A percentile compares a stretch with the other conserved stretches of the same genome.
Evolutionary conservation across 2,888 invertebrate species (phyloP).

Genomic region (Pilophorus perplexus): DNA sequence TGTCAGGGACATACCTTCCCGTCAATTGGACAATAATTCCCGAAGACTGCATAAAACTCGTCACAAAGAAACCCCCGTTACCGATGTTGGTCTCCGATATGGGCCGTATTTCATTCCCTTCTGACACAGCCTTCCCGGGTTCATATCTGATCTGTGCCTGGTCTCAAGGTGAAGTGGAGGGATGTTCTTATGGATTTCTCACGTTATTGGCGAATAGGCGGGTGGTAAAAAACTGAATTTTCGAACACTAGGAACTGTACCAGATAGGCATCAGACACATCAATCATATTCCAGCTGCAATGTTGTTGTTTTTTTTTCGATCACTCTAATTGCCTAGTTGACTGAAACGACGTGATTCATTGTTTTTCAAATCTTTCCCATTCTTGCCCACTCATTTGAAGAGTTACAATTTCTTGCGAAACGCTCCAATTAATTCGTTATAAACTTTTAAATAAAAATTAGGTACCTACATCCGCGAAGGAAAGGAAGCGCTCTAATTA

Average conservation of each 20-base stretch:
- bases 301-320: too few species aligned
- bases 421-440: too few species aligned
- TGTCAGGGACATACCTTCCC: background rate
- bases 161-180: conserved; percentile 12
- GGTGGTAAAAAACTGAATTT: background rate
- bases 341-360: too few species aligned
- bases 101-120: conserved; percentile 14
- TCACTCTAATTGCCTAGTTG: too few species aligned
- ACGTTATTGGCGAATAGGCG: background rate
- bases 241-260: background rate
- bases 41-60: background rate
- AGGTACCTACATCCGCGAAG: too few species aligned
- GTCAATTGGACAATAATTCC: background rate
- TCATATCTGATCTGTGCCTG: conserved; percentile 2
- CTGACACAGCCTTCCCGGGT: conserved; percentile 18
- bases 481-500: too few species aligned
- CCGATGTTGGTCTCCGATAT: background rate
- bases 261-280: background rate
- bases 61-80: background rate
- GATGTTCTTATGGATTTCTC: conserved; percentile 1
- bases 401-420: too few species aligned
- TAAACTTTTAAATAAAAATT: too few species aligned
- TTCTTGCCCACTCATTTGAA: too few species aligned
- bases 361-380: too few species aligned
- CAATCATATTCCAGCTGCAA: too few species aligned